A percentile compares a stretch with the other conserved stretches of the same genome.
Evolutionary conservation across 37 sponge, comb jelly and placozoan species (phyloP).

Genomic region (Chondrilla cf. caribensis): DNA sequence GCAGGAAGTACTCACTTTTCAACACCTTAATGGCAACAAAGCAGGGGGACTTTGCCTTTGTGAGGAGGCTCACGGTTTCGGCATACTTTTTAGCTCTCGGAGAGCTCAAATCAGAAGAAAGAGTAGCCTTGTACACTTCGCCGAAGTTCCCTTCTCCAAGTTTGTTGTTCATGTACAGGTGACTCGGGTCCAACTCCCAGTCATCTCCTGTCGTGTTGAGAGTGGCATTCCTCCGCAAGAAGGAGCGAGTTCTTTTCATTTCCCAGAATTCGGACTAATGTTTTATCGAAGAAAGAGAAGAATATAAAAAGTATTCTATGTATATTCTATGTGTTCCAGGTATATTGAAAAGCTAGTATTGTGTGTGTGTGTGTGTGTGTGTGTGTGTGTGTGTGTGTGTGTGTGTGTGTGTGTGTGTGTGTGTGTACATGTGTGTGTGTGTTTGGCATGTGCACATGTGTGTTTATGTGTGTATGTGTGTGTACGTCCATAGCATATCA

Average conservation of each 20-base stretch:
- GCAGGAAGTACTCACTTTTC: conserved; percentile 32
- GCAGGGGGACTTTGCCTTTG: background rate
- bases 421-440: too few species aligned
- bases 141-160: conserved; percentile 82
- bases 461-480: too few species aligned
- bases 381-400: too few species aligned
- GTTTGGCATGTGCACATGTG: too few species aligned
- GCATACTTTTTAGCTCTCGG: background rate
- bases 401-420: too few species aligned
- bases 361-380: too few species aligned
- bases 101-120: background rate
- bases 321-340: too few species aligned
- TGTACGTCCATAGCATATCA: too few species aligned
- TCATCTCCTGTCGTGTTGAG: conserved; percentile 31
- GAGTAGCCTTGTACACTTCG: conserved; percentile 64
- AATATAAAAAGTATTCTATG: too few species aligned
- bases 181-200: conserved; percentile 61
- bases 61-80: background rate
- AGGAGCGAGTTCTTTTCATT: background rate
- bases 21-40: conserved; percentile 48
- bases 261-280: background rate
- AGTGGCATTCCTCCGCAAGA: background rate
- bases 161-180: conserved; percentile 44
- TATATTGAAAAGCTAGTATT: too few species aligned
- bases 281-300: too few species aligned